Conservation (phyloP, 2,113 vertebrate species). For the Polypterus senegalus region DNA sequence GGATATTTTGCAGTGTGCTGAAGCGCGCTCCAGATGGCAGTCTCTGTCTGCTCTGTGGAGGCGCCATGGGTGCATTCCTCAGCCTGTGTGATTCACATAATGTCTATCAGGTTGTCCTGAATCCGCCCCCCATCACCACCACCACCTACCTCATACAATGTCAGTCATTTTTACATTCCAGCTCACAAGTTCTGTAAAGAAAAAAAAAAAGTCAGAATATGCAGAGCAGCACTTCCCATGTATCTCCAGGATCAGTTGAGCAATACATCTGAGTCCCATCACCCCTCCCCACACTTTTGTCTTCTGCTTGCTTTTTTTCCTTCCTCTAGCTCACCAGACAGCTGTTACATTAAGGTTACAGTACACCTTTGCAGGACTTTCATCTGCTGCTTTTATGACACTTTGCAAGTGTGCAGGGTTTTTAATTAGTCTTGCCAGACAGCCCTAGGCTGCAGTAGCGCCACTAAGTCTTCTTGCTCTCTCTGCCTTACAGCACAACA, state of each 20-base stretch:
- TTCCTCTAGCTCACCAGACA: conserved; percentile 51
- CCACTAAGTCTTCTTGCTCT: conserved; percentile 75
- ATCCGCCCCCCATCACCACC: not conserved
- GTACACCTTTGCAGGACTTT: conserved; percentile 76
- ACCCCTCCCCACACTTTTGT: conserved; percentile 10
- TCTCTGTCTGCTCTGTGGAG: conserved; percentile 17
- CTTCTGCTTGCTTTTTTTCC: conserved; percentile 18
- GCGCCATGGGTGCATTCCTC: not conserved
- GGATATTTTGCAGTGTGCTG: not conserved
- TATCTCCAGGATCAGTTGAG: conserved; percentile 29
- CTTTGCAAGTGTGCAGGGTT: conserved; percentile 86
- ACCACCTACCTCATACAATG: too few species aligned
- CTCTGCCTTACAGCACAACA: conserved; percentile 78
- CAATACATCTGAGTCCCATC: conserved; percentile 3
- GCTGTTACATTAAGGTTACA: conserved; percentile 68
- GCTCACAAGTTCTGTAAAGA: too few species aligned
- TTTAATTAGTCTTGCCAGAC: conserved; percentile 94
- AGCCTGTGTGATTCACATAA: conserved; percentile 1
- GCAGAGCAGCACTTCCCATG: conserved; percentile 15
- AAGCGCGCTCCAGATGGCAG: conserved; percentile 41
- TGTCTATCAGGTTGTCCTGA: conserved; percentile 12
- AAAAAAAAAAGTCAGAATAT: too few species aligned
- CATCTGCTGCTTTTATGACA: conserved; percentile 88
- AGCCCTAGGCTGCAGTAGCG: conserved; percentile 91
- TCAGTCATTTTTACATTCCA: too few species aligned